Percentiles rank a stretch among this genome's conserved stretches.
Conservation (phyloP, 2,888 invertebrate genomes). For the Machimus rusticus region DNA sequence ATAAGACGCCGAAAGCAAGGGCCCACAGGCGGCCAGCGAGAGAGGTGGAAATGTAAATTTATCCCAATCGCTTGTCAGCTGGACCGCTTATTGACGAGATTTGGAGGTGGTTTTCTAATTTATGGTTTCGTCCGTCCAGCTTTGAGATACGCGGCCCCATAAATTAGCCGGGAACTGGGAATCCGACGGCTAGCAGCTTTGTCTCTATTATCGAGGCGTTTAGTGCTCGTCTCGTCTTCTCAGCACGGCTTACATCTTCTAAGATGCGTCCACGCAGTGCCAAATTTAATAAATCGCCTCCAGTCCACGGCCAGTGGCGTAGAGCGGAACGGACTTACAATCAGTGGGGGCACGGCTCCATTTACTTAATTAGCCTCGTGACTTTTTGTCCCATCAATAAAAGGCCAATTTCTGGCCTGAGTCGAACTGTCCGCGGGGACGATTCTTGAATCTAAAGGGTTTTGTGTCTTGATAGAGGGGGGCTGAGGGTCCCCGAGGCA, state of each 20-base stretch:
- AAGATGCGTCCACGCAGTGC: neutral
- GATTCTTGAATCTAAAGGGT: neutral
- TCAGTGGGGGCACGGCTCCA: neutral
- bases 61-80: slow-evolving; percentile 22
- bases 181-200: neutral
- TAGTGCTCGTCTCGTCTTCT: neutral
- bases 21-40: neutral
- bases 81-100: slow-evolving; percentile 16
- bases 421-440: neutral
- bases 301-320: neutral
- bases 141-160: neutral
- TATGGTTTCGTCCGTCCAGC: slow-evolving; percentile 16
- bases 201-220: slow-evolving; percentile 9
- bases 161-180: neutral
- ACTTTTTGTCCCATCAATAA: slow-evolving; percentile 23
- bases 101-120: slow-evolving; percentile 32
- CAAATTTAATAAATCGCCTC: neutral
- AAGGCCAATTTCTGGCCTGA: slow-evolving; percentile 13
- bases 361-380: slow-evolving; percentile 19
- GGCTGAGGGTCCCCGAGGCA: neutral
- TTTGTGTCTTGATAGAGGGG: neutral
- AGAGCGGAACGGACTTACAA: neutral
- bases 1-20: neutral
- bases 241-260: neutral
- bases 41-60: slow-evolving; percentile 31